These are phyloP conservation scores for Brachionus manjavacas DNA, from an alignment of 1,140 invertebrate species.

Conservation along the genomic window DNA sequence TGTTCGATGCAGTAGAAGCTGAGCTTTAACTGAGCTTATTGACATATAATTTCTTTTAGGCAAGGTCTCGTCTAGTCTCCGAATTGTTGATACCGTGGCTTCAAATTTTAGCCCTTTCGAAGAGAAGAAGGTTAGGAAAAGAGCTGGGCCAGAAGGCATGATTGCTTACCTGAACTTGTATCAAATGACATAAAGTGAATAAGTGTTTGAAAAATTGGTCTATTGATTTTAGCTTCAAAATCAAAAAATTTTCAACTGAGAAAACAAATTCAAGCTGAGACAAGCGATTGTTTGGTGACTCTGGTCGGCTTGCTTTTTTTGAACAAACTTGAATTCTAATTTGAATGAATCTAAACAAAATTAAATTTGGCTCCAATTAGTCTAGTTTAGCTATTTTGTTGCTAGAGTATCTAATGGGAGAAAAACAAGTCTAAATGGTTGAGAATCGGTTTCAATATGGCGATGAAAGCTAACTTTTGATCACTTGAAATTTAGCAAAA, in stretches of 20 bases:
- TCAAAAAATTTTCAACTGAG: not conserved
- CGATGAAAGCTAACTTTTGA: not conserved
- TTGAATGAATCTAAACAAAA: not conserved
- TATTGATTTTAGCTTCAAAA: not conserved
- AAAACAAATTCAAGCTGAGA: too few relatives aligned
- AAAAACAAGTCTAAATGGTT: not conserved
- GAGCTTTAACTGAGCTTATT: not conserved
- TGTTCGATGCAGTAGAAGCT: not conserved
- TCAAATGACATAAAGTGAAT: constrained; percentile 33
- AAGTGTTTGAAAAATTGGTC: constrained; percentile 4
- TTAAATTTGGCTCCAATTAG: not conserved
- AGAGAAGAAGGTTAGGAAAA: not conserved
- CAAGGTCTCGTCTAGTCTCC: not conserved
- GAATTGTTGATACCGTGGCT: constrained; percentile 18
- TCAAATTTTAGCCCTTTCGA: constrained; percentile 1
- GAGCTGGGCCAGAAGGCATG: not conserved
- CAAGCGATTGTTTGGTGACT: not conserved
- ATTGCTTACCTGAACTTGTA: not conserved
- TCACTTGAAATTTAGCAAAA: not conserved
- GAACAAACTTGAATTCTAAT: not conserved
- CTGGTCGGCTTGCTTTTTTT: not conserved
- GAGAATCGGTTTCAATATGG: not conserved
- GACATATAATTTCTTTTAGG: constrained; percentile 25
- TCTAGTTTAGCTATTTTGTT: too few relatives aligned
- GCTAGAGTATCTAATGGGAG: too few relatives aligned